phyloP scores from a whole-genome alignment of 2,888 invertebrate species.

The Lasioglossum pauxillum region DNA sequence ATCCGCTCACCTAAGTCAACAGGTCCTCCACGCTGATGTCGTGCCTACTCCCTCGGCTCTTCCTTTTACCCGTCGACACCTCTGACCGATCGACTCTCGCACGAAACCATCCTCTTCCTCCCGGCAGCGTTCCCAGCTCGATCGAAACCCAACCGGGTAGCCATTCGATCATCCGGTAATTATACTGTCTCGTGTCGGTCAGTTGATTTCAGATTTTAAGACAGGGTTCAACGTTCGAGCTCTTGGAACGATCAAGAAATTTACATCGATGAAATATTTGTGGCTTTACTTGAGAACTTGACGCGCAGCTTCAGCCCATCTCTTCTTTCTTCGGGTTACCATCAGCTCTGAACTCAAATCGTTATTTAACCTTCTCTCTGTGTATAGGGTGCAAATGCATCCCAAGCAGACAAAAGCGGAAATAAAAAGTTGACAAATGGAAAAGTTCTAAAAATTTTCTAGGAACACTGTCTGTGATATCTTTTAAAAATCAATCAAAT shows the following conservation, averaged over 20 bases:
- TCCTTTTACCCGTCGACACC: slow-evolving; percentile 62
- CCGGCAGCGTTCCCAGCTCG: slow-evolving; percentile 7
- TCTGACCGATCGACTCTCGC: slow-evolving; percentile 49
- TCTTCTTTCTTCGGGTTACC: not conserved
- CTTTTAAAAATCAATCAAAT: no score
- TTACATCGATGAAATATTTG: not conserved
- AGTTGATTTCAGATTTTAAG: not conserved
- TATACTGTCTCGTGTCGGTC: not conserved
- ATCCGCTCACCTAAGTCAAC: slow-evolving; percentile 73
- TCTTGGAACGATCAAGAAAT: not conserved
- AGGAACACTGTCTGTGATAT: no score
- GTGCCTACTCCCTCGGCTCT: slow-evolving; percentile 32
- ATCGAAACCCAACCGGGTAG: slow-evolving; percentile 11
- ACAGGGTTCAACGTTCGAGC: not conserved
- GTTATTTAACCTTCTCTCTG: no score
- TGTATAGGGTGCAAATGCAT: no score
- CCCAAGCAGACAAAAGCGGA: no score
- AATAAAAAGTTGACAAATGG: no score
- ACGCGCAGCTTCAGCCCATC: not conserved
- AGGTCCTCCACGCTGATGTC: slow-evolving; percentile 64
- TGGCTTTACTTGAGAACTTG: not conserved
- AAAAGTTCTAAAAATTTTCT: no score
- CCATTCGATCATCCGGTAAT: slow-evolving; percentile 20
- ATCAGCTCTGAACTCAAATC: not conserved
- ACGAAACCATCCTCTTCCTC: slow-evolving; percentile 22